Percentiles rank a stretch among this genome's conserved stretches.
These are phyloP conservation scores for Lepidocyrtinus sp. DNA, from an alignment of 2,888 invertebrate genomes.

Conservation along the genomic window DNA sequence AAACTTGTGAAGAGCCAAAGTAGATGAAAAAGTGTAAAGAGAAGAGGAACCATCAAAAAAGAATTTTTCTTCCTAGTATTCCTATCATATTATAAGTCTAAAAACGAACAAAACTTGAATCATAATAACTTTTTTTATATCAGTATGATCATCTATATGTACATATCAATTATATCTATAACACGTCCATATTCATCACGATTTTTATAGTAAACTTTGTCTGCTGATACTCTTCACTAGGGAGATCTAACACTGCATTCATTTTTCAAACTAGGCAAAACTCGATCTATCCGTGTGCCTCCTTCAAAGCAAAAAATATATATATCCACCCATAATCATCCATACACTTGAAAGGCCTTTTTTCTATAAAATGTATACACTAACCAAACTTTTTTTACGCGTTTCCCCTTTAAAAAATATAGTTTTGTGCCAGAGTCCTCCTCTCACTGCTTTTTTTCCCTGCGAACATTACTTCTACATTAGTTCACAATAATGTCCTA, in stretches of 20 bases:
- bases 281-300: constrained; percentile 27
- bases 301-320: not conserved
- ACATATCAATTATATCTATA: constrained; percentile 13
- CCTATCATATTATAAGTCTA: constrained; percentile 23
- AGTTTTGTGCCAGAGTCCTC: not conserved
- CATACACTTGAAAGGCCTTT: constrained; percentile 22
- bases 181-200: constrained; percentile 30
- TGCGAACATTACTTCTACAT: constrained; percentile 35
- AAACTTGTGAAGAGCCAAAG: constrained; percentile 26
- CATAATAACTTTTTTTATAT: constrained; percentile 42
- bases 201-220: not conserved
- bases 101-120: constrained; percentile 56
- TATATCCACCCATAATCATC: not conserved
- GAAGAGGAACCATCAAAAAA: constrained; percentile 50
- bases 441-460: not conserved
- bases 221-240: not conserved
- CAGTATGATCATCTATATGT: constrained; percentile 25
- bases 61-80: constrained; percentile 28
- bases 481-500: constrained; percentile 35
- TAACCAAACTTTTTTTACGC: not conserved
- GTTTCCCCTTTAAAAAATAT: constrained; percentile 25
- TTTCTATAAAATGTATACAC: constrained; percentile 8
- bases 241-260: constrained; percentile 39
- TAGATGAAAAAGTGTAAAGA: constrained; percentile 2
- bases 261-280: constrained; percentile 48